phyloP scores from a whole-genome alignment of 1,140 invertebrate genomes.

The Wiebesia pumilae region DNA sequence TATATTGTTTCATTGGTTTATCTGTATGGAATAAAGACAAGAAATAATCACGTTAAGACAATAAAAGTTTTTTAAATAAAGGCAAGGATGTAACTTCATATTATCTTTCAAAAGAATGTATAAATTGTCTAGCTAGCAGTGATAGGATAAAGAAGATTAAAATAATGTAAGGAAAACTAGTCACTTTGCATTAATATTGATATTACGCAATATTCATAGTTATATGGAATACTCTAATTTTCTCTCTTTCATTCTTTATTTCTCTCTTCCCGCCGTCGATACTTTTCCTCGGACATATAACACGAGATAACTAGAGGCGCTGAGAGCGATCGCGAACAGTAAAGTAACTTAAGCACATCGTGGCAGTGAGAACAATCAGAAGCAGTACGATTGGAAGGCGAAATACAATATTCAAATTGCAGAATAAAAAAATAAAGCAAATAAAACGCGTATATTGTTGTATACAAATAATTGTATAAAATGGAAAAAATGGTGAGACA shows the following conservation, averaged over 20 bases:
- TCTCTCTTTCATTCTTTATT: background rate
- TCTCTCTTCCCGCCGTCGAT: background rate
- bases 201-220: no score
- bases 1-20: no score
- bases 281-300: background rate
- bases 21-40: no score
- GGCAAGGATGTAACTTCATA: no score
- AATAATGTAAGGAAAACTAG: no score
- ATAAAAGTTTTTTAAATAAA: no score
- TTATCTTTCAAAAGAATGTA: no score
- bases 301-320: background rate
- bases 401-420: background rate
- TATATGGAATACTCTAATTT: no score
- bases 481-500: background rate
- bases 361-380: background rate
- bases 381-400: background rate
- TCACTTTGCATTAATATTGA: no score
- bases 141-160: no score
- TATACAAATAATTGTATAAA: background rate
- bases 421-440: background rate
- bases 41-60: no score
- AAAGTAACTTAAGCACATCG: background rate
- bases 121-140: no score
- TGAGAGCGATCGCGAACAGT: background rate
- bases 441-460: background rate